A percentile compares a stretch with the other conserved stretches of the same genome.
These are phyloP conservation scores for Pachycephus smyrnensis DNA, from an alignment of 2,888 invertebrate species.

Conservation along the genomic window DNA sequence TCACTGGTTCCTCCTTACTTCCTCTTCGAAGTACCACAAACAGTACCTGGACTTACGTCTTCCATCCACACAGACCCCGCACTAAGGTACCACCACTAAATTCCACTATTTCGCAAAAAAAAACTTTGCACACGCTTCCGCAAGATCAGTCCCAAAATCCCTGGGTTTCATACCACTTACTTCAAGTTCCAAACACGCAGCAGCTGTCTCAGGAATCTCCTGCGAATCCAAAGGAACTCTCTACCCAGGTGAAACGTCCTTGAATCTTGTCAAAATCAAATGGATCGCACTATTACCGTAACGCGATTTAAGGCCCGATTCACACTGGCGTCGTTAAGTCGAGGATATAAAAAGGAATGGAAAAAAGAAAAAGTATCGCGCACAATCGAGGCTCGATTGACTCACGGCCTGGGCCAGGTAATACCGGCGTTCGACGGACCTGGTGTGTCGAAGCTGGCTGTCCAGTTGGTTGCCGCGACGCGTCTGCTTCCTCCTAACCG, in stretches of 20 bases:
- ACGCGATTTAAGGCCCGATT: not conserved
- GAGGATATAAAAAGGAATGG: not conserved
- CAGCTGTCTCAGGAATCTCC: not conserved
- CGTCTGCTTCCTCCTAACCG: constrained; percentile 59
- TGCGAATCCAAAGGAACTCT: not conserved
- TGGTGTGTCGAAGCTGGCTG: constrained; percentile 57
- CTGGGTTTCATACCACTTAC: not conserved
- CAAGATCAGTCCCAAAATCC: not conserved
- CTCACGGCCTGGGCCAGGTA: constrained; percentile 32
- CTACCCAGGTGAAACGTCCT: not conserved
- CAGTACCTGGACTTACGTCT: not conserved
- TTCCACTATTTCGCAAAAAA: not conserved
- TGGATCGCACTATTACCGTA: not conserved
- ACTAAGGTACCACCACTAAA: not conserved
- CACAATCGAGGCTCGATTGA: not conserved
- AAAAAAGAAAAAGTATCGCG: not conserved
- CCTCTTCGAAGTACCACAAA: not conserved
- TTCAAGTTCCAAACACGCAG: not conserved
- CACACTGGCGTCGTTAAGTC: not conserved
- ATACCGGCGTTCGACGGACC: constrained; percentile 52
- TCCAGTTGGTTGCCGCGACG: constrained; percentile 64
- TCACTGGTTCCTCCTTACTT: not conserved
- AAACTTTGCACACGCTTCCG: not conserved
- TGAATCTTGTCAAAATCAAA: not conserved
- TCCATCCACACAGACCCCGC: not conserved